Evolutionary conservation across 2,797 vertebrate species (phyloP), one percentile per base, ranked within the genome.

Genomic region (Poeciliopsis infans): DNA sequence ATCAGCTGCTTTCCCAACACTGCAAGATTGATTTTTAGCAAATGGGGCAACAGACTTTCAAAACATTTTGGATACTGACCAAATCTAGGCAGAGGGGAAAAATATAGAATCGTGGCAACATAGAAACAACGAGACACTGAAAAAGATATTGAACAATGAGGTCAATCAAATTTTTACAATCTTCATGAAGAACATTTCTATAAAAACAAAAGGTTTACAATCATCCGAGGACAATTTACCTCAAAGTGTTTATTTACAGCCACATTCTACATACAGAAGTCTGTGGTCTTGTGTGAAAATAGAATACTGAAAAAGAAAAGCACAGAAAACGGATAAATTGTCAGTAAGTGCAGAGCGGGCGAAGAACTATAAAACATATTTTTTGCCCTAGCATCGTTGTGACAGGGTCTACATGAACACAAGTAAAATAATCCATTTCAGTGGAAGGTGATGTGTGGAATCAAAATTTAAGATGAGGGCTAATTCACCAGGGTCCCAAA

Each of bases 1-100:
- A 89, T 84, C 87, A 88, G 86, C 89, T 80, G 84, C 81, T 90
- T 93, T 87, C 83, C 76, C 90, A 92, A 92, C 76, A 88, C 78
- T 75, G 76, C 85, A 64, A 81, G 79, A 87, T 77, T 75, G 83
- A 79, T 85, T 75, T 53, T 49, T 36, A 77, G 77, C 77, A 81
- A 86, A 59, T 78, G 79, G 87, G 79, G 78, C 80, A 89, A 84
- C 45, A 57, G 0, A 69, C 75, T 88, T 81, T 88, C 74, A 41
- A 43, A 73, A 77, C 61, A 82, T 57, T 84, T 78, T 83, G 83
- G 83, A 86, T 46, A 77, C 53, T 46, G 55, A 89, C 85, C 88
- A 93, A 74, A 64, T 76, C 47, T 0, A 4, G 69, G 78, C 43
- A 77, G 74, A 78, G 77, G 76, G 23, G 45, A 81, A 78, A 80